phyloP scores from a whole-genome alignment of 2,888 invertebrate genomes.

The Harpalus rufipes region DNA sequence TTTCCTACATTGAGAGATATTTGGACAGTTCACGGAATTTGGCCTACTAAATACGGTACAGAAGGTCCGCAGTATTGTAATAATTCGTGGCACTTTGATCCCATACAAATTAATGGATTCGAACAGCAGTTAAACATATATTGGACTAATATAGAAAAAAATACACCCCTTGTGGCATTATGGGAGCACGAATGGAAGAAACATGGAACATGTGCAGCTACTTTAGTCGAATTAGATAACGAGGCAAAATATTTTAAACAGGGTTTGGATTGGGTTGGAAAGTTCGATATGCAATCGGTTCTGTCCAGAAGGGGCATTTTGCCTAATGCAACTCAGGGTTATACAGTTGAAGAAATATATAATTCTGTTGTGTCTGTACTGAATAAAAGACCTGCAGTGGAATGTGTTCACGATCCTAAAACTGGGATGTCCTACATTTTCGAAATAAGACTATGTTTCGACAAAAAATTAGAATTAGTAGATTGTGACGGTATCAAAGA shows the following conservation, averaged over 20 bases:
- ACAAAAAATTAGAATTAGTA: constrained; percentile 82
- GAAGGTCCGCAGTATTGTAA: constrained; percentile 87
- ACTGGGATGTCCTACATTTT: constrained; percentile 81
- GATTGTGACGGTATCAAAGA: constrained; percentile 82
- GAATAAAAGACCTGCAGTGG: constrained; percentile 81
- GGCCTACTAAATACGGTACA: constrained; percentile 86
- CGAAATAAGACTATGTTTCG: constrained; percentile 87
- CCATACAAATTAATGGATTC: constrained; percentile 77
- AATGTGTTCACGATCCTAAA: constrained; percentile 82
- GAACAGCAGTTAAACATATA: constrained; percentile 79
- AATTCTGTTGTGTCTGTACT: constrained; percentile 79
- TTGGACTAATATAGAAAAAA: constrained; percentile 87
- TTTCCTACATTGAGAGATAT: constrained; percentile 81
- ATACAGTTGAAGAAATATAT: constrained; percentile 78
- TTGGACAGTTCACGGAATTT: constrained; percentile 91
- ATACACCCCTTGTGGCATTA: constrained; percentile 78
- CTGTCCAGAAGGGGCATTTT: constrained; percentile 80
- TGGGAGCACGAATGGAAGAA: constrained; percentile 92
- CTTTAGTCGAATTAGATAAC: constrained; percentile 79
- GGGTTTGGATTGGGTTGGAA: constrained; percentile 81
- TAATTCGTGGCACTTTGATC: constrained; percentile 83
- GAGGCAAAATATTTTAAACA: constrained; percentile 85
- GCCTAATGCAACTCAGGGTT: constrained; percentile 78
- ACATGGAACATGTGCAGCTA: constrained; percentile 89
- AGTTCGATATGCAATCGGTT: constrained; percentile 82